Base-by-base conservation (phyloP, 1,140 invertebrate genomes). In the Orius insidiosus region DNA sequence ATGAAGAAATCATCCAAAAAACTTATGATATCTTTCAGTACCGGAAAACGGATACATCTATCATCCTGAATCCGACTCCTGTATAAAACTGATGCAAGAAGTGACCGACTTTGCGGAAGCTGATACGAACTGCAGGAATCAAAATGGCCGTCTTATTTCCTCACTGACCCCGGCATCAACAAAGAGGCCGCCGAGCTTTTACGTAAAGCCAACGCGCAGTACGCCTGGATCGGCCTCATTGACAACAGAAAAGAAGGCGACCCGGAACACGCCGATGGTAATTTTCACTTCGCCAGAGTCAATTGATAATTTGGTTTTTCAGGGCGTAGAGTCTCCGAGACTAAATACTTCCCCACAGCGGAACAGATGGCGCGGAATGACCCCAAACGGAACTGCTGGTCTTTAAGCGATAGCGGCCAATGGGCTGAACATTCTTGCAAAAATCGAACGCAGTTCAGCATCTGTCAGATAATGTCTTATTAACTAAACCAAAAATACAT, bases 341-440 rank as follows among this genome's bases (percentile, higher is more conserved):
- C 49, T 3, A 46, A 40, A 8, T 51, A 19, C 32, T 51, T 51
- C 18, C 49, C 49, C 49, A 18, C 18, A 11, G 39, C 18, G 9
- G 33, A 16, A 3, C 49, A 51, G 16, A 13, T 9, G 9, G 11
- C 35, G 9, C n/a, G 49, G 8, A 47, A 47, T 30, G 45, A 51
- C 34, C 32, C 49, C n/a, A 10, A 15, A 15, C 10, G 49, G 19
- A 51, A 51, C 49, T 51, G 49, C 13, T 51, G 49, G 49, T 46
- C 49, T 1, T 34, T 51, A 4, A 41, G 33, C 5, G 49, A 51
- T 35, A 14, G 33, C 7, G 49, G 45, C 2, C 13, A 10, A 24
- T 51, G 49, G 49, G 15, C 43, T 9, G 49, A 51, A 14, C 49
- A 51, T 11, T 47, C 49, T 1, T 51, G 49, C 46, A 51, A 51